A percentile compares a stretch with the other conserved stretches of the same genome.
Evolutionary conservation across 2,113 vertebrate species (phyloP).

Genomic region (Ivindomyrus marchei): DNA sequence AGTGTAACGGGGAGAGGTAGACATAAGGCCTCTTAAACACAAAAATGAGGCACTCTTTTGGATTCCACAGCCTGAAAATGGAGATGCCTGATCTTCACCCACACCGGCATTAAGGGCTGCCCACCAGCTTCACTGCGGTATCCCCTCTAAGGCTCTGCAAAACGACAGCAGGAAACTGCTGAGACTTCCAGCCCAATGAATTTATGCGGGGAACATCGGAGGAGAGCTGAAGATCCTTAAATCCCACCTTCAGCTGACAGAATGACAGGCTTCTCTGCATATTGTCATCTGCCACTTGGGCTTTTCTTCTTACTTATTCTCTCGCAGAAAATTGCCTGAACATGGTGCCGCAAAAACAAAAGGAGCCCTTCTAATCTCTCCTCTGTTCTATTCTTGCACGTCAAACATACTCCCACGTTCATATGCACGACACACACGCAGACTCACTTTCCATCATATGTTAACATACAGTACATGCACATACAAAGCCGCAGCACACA

Average conservation of each 20-base stretch:
- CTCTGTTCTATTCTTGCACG: conserved; percentile 7
- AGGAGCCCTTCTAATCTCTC: not conserved
- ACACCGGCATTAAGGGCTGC: not conserved
- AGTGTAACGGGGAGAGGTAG: not conserved
- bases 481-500: not conserved
- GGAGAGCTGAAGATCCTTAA: not conserved
- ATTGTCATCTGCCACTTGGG: not conserved
- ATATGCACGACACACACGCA: not conserved
- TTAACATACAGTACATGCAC: conserved; percentile 25
- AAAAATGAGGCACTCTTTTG: not conserved
- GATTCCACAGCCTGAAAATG: not conserved
- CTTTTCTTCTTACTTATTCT: not conserved
- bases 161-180: not conserved
- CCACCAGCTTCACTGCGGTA: not conserved
- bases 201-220: not conserved
- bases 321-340: not conserved
- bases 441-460: conserved; percentile 19
- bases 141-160: not conserved
- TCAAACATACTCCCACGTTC: conserved; percentile 7
- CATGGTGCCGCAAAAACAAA: not conserved
- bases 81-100: not conserved
- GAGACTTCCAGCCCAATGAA: not conserved
- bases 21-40: not conserved
- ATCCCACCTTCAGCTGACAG: conserved; percentile 7
- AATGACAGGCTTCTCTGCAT: conserved; percentile 2